Evolutionary conservation across 2,113 vertebrate genomes (phyloP), one percentile per base, ranked within the genome.

Genomic region (Mola mola): DNA sequence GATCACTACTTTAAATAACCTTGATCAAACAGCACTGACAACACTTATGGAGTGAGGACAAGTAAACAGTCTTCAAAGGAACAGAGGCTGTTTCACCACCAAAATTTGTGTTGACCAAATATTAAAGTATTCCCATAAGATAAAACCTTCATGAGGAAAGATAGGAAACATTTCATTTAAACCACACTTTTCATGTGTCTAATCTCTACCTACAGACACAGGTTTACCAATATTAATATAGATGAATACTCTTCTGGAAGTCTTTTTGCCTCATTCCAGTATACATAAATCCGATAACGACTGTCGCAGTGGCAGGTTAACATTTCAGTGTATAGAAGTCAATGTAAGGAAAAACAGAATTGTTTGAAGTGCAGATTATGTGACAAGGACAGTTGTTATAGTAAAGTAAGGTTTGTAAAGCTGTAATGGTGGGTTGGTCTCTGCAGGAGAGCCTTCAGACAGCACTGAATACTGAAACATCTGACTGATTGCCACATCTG

Each of bases 401-500:
- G 49, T 59, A 48, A 83, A 69, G 72, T 43, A 51, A 40, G 59
- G 60, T 78, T 66, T 79, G 88, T 71, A 55, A 66, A 86, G 75
- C 66, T 51, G 46, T 70, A 81, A 76, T 66, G 60, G 65, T 79
- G 68, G 34, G 56, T 53, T 65, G 15, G 72, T 78, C 60, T 79
- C 51, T 49, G 63, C 67, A 60, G 69, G 65, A 67, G 67, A 82
- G 72, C 81, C 78, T 84, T 87, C 81, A 74, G 62, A 79, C 63
- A 38, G 67, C 65, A 40, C 82, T 74, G 88, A 91, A 87, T 90
- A 89, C 88, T 89, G 89, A 92, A 89, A 82, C 50, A 69, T 82
- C 79, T 90, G 89, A 92, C 79, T 84, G 88, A 92, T 92, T 89
- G 90, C 85, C 87, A 88, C 78, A 88, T 90, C 88, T 88, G 78